A percentile compares a stretch with the other conserved stretches of the same genome.
Conservation (phyloP, 2,888 invertebrate species). For the Brachyopa scutellaris region DNA sequence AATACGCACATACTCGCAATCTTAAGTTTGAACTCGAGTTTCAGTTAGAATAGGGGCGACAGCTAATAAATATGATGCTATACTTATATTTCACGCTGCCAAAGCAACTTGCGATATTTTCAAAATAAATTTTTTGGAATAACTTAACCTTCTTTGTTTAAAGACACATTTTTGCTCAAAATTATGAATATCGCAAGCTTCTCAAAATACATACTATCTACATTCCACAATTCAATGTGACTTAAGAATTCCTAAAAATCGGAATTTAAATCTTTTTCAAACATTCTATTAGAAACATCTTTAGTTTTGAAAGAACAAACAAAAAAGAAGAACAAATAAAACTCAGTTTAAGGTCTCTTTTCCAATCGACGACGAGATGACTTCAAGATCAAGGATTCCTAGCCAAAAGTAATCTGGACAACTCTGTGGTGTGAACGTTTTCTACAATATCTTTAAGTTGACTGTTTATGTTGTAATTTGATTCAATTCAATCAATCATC, state of each 20-base stretch:
- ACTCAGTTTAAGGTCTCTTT: conserved; percentile 18
- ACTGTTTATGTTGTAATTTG: conserved; percentile 48
- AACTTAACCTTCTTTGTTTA: not conserved
- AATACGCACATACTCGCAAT: conserved; percentile 4
- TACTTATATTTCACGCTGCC: conserved; percentile 48
- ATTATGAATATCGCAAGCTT: conserved; percentile 67
- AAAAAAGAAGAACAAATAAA: conserved; percentile 6
- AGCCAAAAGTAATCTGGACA: conserved; percentile 72
- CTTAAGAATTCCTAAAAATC: conserved; percentile 31
- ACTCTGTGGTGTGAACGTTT: conserved; percentile 73
- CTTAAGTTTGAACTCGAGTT: conserved; percentile 65
- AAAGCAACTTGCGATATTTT: conserved; percentile 71
- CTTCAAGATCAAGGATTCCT: conserved; percentile 40
- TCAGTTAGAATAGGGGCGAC: conserved; percentile 67
- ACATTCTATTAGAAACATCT: conserved; percentile 27
- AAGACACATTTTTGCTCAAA: conserved; percentile 24
- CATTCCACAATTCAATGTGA: conserved; percentile 21
- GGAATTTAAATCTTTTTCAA: conserved; percentile 20
- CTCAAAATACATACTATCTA: not conserved
- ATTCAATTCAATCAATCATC: conserved; percentile 15
- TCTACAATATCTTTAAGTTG: conserved; percentile 53
- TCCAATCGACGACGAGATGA: conserved; percentile 40
- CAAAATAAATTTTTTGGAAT: not conserved
- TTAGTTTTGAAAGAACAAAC: conserved; percentile 2
- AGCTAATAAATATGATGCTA: conserved; percentile 33